These are phyloP conservation scores for Sclerodermus sp. DNA, from an alignment of 2,888 invertebrate species.

Conservation along the genomic window DNA sequence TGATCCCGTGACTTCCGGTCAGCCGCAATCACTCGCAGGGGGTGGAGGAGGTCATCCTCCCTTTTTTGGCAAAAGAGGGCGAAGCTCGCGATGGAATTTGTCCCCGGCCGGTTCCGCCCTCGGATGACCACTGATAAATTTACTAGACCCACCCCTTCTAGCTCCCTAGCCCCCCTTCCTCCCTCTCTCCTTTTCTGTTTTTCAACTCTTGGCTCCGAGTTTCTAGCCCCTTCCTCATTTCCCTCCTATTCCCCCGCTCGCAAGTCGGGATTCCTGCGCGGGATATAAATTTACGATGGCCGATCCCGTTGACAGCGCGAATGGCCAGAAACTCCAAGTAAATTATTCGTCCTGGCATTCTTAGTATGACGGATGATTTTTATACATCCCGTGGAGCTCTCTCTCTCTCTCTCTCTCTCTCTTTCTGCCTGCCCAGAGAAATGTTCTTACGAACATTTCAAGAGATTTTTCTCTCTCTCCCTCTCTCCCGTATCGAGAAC, in stretches of 20 bases:
- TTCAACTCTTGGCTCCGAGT: no score
- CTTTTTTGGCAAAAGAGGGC: constrained; percentile 37
- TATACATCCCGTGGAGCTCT: no score
- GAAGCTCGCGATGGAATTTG: constrained; percentile 55
- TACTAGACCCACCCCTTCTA: constrained; percentile 43
- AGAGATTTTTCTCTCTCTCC: not conserved
- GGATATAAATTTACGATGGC: no score
- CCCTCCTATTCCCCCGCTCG: constrained; percentile 4
- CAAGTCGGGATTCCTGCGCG: not conserved
- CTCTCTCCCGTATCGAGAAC: not conserved
- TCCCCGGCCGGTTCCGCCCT: constrained; percentile 53
- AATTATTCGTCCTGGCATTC: no score
- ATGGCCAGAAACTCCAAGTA: no score
- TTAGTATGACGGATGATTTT: no score
- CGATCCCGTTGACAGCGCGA: no score
- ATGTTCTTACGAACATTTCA: no score
- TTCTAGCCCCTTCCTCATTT: constrained; percentile 1
- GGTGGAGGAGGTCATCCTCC: not conserved
- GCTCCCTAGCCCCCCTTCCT: constrained; percentile 11
- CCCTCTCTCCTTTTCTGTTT: constrained; percentile 14
- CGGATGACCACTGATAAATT: constrained; percentile 56
- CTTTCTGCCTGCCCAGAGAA: no score
- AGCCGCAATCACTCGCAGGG: constrained; percentile 56
- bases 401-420: not conserved
- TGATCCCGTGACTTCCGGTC: constrained; percentile 58